A percentile compares a stretch with the other conserved stretches of the same genome.
Conservation (phyloP, 2,888 invertebrate genomes). For the Papilio demoleus region DNA sequence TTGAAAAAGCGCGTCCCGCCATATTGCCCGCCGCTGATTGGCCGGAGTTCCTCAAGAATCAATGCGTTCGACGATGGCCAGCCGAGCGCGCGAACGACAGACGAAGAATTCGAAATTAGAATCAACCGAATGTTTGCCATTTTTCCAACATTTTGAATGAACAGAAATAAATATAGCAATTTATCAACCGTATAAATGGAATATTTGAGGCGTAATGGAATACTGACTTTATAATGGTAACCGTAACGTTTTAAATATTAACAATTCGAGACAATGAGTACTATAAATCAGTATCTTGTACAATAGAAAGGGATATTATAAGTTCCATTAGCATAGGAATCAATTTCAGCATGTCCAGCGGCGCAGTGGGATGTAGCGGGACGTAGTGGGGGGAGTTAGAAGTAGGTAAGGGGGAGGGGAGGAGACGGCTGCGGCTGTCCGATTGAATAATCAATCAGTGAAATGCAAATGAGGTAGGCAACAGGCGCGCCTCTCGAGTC, state of each 20-base stretch:
- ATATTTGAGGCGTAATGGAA: background rate
- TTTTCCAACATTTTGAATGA: conserved; percentile 14
- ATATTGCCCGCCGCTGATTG: conserved; percentile 66
- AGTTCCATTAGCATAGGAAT: conserved; percentile 74
- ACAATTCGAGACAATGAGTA: background rate
- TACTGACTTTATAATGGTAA: background rate
- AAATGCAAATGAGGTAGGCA: conserved; percentile 75
- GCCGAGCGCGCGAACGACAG: conserved; percentile 42
- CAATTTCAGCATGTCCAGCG: conserved; percentile 65
- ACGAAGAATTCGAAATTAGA: conserved; percentile 49
- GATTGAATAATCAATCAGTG: conserved; percentile 81
- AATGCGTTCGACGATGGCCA: conserved; percentile 46
- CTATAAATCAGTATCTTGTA: conserved; percentile 27
- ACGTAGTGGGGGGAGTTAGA: conserved; percentile 40
- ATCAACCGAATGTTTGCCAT: conserved; percentile 34
- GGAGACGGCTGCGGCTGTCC: conserved; percentile 60
- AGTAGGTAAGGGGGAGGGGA: conserved; percentile 39
- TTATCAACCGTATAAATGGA: conserved; percentile 12
- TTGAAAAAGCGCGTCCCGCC: conserved; percentile 73
- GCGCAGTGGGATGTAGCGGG: conserved; percentile 41
- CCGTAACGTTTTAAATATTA: background rate
- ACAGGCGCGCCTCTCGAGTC: conserved; percentile 61
- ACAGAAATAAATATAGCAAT: conserved; percentile 14
- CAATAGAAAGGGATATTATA: conserved; percentile 57
- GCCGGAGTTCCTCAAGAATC: conserved; percentile 52